Conservation (phyloP, 2,797 vertebrate genomes). For the Tapirus indicus region DNA sequence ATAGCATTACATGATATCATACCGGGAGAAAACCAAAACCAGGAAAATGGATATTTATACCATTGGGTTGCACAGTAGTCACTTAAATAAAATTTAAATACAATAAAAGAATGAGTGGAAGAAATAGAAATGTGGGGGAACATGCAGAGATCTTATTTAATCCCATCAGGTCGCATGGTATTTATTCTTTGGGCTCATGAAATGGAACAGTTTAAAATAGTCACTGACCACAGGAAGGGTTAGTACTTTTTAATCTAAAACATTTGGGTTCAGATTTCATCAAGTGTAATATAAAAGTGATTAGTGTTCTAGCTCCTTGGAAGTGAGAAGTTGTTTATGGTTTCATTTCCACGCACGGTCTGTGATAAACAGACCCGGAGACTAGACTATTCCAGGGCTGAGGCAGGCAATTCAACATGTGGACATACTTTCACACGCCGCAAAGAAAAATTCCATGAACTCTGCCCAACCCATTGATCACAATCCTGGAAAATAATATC, state of each 20-base stretch:
- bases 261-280: constrained; percentile 82
- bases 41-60: neutral
- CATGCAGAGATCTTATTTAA: constrained; percentile 55
- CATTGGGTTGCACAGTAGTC: neutral
- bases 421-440: constrained; percentile 51
- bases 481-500: neutral
- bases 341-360: constrained; percentile 66
- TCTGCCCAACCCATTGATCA: constrained; percentile 50
- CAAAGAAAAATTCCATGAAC: constrained; percentile 38
- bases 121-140: constrained; percentile 47
- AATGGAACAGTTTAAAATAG: constrained; percentile 81
- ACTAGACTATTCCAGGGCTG: neutral
- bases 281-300: constrained; percentile 82
- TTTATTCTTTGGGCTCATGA: constrained; percentile 78
- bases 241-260: constrained; percentile 82
- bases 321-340: constrained; percentile 76
- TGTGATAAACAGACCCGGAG: constrained; percentile 67
- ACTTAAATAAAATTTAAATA: constrained; percentile 24
- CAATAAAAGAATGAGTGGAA: neutral
- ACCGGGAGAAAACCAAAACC: neutral
- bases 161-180: constrained; percentile 70
- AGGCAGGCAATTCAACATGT: constrained; percentile 66
- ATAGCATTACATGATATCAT: neutral
- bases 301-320: constrained; percentile 74
- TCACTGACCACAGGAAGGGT: constrained; percentile 81